Base-by-base conservation (phyloP, 2,113 vertebrate species). In the Catharus bicknelli region DNA sequence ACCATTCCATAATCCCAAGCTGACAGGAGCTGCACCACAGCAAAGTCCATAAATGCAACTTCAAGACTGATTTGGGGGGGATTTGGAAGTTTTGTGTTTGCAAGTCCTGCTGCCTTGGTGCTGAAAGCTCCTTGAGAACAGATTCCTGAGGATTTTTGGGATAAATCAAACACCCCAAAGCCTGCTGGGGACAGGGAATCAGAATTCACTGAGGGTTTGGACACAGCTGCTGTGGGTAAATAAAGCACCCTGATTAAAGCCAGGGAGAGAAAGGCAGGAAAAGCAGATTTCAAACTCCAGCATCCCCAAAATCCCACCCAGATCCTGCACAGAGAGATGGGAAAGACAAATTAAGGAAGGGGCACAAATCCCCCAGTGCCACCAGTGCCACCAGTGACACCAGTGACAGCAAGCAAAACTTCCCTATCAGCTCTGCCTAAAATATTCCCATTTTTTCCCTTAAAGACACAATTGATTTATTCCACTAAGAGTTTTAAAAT, bases 391-490 rank as follows among this genome's bases (percentile, higher is more conserved):
- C 90, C 88, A 94, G 50, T 97, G 91, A 96, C 97, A 98, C 97
- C 97, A 95, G 97, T 96, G 98, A 97, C 96, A 98, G 97, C 90
- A 96, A 82, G 42, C 3, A 45, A 70, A 82, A 51, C n/a, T 70
- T 43, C 32, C 48, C 77, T 25, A 48, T 0, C 7, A 69, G 32
- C 30, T 62, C 34, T 17, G 26, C 5, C 5, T 19, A 21, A 69
- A 86, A 80, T 13, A 43, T 12, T 50, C 59, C 26, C 51, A 4
- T 43, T 61, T 68, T 25, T n/a, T 47, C 15, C n/a, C 23, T n/a
- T 36, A n/a, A n/a, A 34, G 34, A 30, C n/a, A 50, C 29, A 62
- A 62, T 15, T 38, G 19, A 62, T 15, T 38, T 22, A 26, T 21
- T 43, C 53, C 3, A 4, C 61, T 32, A 21, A 26, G 82, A 68